These are phyloP conservation scores for Drosophila guanche DNA, from an alignment of 1,140 invertebrate species.

Conservation along the genomic window DNA sequence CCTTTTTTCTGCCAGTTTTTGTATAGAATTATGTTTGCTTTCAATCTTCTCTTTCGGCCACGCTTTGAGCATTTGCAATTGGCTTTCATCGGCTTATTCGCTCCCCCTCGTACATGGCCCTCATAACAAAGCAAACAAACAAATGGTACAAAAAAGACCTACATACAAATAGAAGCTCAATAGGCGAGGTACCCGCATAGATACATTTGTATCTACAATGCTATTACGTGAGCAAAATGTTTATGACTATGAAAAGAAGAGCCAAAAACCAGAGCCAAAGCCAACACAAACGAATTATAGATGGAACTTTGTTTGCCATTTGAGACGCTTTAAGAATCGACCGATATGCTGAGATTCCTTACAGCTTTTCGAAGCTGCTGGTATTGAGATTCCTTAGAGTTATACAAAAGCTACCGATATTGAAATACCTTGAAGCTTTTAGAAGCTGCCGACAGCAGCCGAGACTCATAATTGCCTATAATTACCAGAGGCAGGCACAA, in stretches of 20 bases:
- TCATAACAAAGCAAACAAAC: constrained; percentile 29
- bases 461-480: constrained; percentile 56
- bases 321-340: constrained; percentile 1
- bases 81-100: constrained; percentile 55
- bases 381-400: constrained; percentile 29
- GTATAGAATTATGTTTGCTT: constrained; percentile 20
- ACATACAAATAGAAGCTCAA: constrained; percentile 15
- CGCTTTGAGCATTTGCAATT: constrained; percentile 65
- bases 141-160: neutral
- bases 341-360: neutral
- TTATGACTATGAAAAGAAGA: constrained; percentile 42
- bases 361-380: too few species aligned
- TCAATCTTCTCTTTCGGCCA: constrained; percentile 26
- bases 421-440: constrained; percentile 26
- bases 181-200: constrained; percentile 17
- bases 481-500: constrained; percentile 40
- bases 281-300: constrained; percentile 11
- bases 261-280: constrained; percentile 17
- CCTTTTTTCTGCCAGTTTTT: neutral
- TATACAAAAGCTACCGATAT: too few species aligned
- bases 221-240: constrained; percentile 49
- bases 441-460: constrained; percentile 37
- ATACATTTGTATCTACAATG: constrained; percentile 43
- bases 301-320: constrained; percentile 17
- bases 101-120: constrained; percentile 26